Evolutionary conservation across 2,113 vertebrate genomes (phyloP).

Genomic region (Pterophyllum scalare): DNA sequence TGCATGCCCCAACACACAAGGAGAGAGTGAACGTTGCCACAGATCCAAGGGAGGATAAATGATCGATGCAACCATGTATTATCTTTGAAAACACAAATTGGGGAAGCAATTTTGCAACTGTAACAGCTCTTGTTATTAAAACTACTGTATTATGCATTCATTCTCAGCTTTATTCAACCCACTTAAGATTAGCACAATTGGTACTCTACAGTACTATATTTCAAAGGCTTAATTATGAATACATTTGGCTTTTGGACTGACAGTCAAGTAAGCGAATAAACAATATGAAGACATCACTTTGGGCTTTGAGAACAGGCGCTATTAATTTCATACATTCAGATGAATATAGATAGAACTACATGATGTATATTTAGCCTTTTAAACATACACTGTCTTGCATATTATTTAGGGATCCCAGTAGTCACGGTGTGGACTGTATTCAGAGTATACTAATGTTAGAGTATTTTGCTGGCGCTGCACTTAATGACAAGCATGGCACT

Average conservation of each 20-base stretch:
- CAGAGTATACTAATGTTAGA: constrained; percentile 10
- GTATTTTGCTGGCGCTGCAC: constrained; percentile 15
- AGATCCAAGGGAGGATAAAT: constrained; percentile 22
- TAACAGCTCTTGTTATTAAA: not conserved
- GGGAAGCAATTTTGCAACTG: not conserved
- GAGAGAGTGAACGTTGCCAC: constrained; percentile 20
- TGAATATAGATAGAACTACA: not conserved
- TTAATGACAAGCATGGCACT: constrained; percentile 42
- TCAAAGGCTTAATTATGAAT: not conserved
- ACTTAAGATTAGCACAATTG: not conserved
- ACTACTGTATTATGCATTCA: not conserved
- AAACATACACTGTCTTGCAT: not conserved
- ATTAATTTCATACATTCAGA: not conserved
- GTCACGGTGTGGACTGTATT: constrained; percentile 8
- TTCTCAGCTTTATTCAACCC: not conserved
- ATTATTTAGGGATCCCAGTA: not conserved
- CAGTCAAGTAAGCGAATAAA: not conserved
- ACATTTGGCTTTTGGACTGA: not conserved
- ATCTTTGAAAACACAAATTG: not conserved
- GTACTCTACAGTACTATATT: not conserved
- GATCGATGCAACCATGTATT: constrained; percentile 24
- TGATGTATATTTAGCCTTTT: not conserved
- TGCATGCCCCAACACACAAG: constrained; percentile 66
- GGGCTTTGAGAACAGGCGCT: not conserved
- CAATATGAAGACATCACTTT: too few relatives aligned